Evolutionary conservation across 1,140 invertebrate species (phyloP), one percentile per base, ranked within the genome.

Genomic region (Drosophila sp.): DNA sequence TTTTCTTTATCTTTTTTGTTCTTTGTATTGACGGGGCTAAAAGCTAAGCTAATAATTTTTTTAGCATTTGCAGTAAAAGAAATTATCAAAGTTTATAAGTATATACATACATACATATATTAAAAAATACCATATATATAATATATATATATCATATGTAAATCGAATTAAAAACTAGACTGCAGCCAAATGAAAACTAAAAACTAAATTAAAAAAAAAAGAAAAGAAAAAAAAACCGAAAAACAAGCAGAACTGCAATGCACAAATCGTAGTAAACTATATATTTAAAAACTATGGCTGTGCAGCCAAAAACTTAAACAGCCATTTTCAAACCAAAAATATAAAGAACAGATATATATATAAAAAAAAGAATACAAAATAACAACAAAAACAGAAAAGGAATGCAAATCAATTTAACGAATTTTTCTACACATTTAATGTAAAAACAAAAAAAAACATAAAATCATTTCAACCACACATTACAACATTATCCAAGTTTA

Each of bases 331-430:
- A 44, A 61, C n/a, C 17, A 54, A 17, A 60, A 64, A 58, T 23
- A 33, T 33, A 17, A 25, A 30, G 11, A 41, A 55, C 35, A 44
- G 25, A 35, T 57, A 54, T 44, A 30, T 33, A 60, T 23, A 4
- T 40, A 50, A 50, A 32, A 27, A 33, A 40, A 47, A 11, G 32
- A 67, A 58, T 23, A 40, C 17, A 10, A n/a, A 35, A 29, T 30
- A 25, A 40, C 35, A 25, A 71, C 66, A 63, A 63, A 40, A 38
- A 47, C 72, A 63, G 58, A 72, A 76, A 74, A 69, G 76, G 74
- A 83, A 87, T 76, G 84, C 83, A 87, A 87, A 89, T 87, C 83
- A 89, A 87, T 89, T 89, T 89, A 87, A 83, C 83, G 83, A 87
- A 87, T 87, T 87, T 87, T 87, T 87, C 84, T 87, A 87, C 84